Base-by-base conservation (phyloP, 2,797 vertebrate species). In the Etheostoma perlongum region DNA sequence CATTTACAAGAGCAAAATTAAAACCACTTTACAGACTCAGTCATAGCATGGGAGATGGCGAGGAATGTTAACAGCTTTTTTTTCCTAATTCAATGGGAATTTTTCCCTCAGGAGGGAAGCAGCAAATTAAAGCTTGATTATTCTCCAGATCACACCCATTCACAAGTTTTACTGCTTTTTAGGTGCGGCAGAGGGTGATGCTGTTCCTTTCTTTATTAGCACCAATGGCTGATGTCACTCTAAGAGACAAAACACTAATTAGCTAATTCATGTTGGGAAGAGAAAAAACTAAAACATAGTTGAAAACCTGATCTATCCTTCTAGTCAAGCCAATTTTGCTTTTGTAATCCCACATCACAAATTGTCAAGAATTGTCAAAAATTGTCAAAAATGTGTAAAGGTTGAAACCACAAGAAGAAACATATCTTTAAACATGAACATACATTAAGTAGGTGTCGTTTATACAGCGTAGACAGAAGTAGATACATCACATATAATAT, bases 1-100 rank as follows among this genome's bases (percentile, higher is more conserved):
- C 84, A 78, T 84, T 90, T 88, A 89, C 74, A 91, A 36, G 74
- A 83, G 74, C 76, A 81, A 86, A 91, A 88, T 82, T 55, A 88
- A 91, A 94, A 87, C 73, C 79, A 82, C 82, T 93, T 94, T 88
- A 94, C 87, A 91, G 84, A 91, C 85, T 92, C 4, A 0, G 70
- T 78, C 78, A 48, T 81, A 87, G 84, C 79, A 67, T 68, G 82
- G 72, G 80, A 85, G 80, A 89, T 76, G 75, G 63, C 6, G 44
- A 86, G 72, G 81, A 93, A 92, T 85, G 72, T 89, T 89, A 66
- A 91, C 82, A 81, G 72, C 76, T 71, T 85, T 58, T 58, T 85
- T 46, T 67, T 52, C 49, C 46, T 83, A 65, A 83, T 81, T 83
- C 83, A 74, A 59, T 6, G 54, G 42, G 53, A 81, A 72, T 83